These are phyloP conservation scores for Ascidia mentula DNA, from an alignment of 23 tunicate genomes.

Conservation along the genomic window DNA sequence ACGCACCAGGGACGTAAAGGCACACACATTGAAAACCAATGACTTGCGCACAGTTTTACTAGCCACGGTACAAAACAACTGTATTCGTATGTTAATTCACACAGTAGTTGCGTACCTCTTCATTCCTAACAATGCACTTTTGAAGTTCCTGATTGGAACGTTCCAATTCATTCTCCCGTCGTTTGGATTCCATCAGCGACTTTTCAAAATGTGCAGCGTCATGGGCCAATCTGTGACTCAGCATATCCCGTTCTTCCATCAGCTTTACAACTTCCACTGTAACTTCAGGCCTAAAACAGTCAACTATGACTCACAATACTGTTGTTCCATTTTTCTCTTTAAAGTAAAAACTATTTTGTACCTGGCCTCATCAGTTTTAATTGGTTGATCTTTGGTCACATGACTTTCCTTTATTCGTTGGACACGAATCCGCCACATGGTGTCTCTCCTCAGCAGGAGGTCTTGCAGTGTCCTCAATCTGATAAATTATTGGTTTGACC, in stretches of 20 bases:
- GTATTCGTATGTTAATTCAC: no score
- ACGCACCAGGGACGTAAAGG: no score
- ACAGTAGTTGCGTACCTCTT: no score
- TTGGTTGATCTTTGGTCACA: neutral
- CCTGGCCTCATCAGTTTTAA: neutral
- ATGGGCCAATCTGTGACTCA: slow-evolving; percentile 60
- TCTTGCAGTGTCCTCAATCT: slow-evolving; percentile 64
- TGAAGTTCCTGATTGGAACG: slow-evolving; percentile 16
- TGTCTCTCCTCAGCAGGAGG: slow-evolving; percentile 50
- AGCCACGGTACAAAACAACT: no score
- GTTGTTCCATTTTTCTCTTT: neutral
- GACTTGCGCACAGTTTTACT: no score
- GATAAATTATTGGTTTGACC: neutral
- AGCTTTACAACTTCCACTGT: slow-evolving; percentile 44
- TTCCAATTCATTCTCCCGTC: slow-evolving; percentile 19
- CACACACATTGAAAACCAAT: no score
- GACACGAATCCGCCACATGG: slow-evolving; percentile 56
- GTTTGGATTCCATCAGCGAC: slow-evolving; percentile 24
- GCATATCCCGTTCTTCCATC: slow-evolving; percentile 63
- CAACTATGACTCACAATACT: neutral
- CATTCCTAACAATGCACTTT: slow-evolving; percentile 12
- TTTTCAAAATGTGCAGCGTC: slow-evolving; percentile 72
- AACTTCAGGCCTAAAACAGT: neutral
- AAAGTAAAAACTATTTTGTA: neutral
- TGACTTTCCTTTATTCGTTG: slow-evolving; percentile 32